Percentiles rank a stretch among this genome's conserved stretches.
phyloP scores from a whole-genome alignment of 2,113 vertebrate species.

The Marmota monax region DNA sequence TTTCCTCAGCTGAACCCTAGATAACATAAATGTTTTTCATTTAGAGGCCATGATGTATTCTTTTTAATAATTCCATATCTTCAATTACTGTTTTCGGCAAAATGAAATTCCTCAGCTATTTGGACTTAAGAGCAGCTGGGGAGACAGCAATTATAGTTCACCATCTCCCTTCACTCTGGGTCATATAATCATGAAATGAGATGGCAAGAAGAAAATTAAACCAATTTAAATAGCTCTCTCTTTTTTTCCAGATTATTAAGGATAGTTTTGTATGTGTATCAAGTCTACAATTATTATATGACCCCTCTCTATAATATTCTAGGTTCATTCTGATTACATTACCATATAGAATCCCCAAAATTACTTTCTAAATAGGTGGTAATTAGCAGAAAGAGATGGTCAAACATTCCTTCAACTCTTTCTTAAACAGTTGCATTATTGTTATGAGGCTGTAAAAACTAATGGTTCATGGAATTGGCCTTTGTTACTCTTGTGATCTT shows the following conservation, averaged over 20 bases:
- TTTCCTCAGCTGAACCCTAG: background rate
- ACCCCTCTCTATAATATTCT: background rate
- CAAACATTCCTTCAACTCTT: background rate
- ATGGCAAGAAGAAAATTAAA: background rate
- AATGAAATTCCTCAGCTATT: background rate
- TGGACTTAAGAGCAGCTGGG: background rate
- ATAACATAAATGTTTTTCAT: background rate
- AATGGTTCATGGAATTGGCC: background rate
- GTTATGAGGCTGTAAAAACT: background rate
- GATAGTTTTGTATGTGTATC: background rate
- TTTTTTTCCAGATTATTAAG: background rate
- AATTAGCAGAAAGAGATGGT: background rate
- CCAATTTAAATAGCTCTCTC: background rate
- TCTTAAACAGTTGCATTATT: background rate
- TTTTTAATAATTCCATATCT: background rate
- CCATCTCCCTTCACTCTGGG: background rate
- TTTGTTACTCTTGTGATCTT: background rate
- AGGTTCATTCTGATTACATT: background rate
- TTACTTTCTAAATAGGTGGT: background rate
- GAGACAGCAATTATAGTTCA: background rate
- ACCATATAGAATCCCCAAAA: background rate
- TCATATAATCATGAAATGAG: background rate
- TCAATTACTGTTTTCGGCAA: background rate
- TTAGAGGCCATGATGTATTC: background rate
- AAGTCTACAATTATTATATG: background rate